Base-by-base conservation (phyloP, 1,140 invertebrate genomes). In the Apolygus lucorum region DNA sequence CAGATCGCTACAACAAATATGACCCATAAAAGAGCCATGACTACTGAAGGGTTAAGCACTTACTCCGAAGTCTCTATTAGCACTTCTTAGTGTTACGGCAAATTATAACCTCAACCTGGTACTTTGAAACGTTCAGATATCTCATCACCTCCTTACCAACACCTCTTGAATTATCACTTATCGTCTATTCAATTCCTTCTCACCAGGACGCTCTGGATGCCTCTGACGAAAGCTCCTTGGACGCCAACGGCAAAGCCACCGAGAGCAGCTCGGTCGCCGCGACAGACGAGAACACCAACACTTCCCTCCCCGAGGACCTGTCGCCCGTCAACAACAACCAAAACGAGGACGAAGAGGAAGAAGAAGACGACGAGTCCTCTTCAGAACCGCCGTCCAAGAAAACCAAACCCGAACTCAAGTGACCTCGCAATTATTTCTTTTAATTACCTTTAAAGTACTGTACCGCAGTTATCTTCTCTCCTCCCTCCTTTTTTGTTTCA, bases 341-440 rank as follows among this genome's bases (percentile, higher is more conserved):
- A 4, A 27, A 68, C 67, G 24, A 34, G n/a, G 25, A n/a, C 2
- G 22, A 8, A 22, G 8, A 59, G 22, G 8, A 63, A 1, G 64
- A 42, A 1, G 69, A 70, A 63, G 63, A 70, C 22, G 29, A 28
- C 59, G 28, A 63, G 11, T 52, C 65, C 28, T 70, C 71, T 63
- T 65, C 69, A 26, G 72, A 73, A 49, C 72, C 72, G 1, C 72
- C 70, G 34, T 54, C 72, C 67, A 73, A 73, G 59, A 73, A 73
- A 69, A 59, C 70, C 28, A 72, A 72, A 68, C 62, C 63, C 17
- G 71, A 72, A 22, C 42, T 64, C 69, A 69, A 72, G 71, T 72
- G 71, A 72, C 69, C 68, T 59, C 29, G 8, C 28, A 52, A 54
- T 13, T 63, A 63, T 63, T 69, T 17, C 54, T 59, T 59, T 22